Base-by-base conservation (phyloP, 2,888 invertebrate species). In the Nycteola revayana region DNA sequence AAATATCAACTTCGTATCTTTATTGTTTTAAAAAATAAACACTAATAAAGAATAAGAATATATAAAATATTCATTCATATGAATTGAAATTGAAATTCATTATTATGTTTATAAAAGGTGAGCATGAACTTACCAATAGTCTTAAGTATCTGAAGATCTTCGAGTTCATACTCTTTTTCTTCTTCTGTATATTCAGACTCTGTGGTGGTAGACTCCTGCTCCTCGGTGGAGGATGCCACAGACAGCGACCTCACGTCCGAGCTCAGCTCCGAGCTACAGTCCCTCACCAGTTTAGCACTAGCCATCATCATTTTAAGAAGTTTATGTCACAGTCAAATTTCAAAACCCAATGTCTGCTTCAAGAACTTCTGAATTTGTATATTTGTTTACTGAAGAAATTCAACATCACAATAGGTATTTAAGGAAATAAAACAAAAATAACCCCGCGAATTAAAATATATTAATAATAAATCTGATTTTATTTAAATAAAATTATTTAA, bases 51-150 rank as follows among this genome's bases (percentile, higher is more conserved):
- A n/a, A n/a, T n/a, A n/a, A n/a, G n/a, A n/a, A n/a, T n/a, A n/a
- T n/a, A n/a, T n/a, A n/a, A n/a, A n/a, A n/a, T n/a, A n/a, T n/a
- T n/a, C n/a, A n/a, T n/a, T n/a, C n/a, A n/a, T n/a, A n/a, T n/a
- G n/a, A n/a, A n/a, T n/a, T n/a, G n/a, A n/a, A n/a, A n/a, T n/a
- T n/a, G n/a, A n/a, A n/a, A n/a, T n/a, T n/a, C n/a, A n/a, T n/a
- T n/a, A n/a, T n/a, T n/a, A n/a, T n/a, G n/a, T n/a, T n/a, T n/a
- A n/a, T n/a, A n/a, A n/a, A n/a, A n/a, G n/a, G n/a, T n/a, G n/a
- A n/a, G n/a, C n/a, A n/a, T n/a, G n/a, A n/a, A 90, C 94, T 94
- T 74, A 96, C 96, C 96, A 45, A 96, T 95, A 40, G 96, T 96
- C 89, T 95, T 96, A 58, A 96, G 91, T 60, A 95, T 95, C 76